phyloP scores from a whole-genome alignment of 2,888 invertebrate genomes.

The Harmothoe impar region DNA sequence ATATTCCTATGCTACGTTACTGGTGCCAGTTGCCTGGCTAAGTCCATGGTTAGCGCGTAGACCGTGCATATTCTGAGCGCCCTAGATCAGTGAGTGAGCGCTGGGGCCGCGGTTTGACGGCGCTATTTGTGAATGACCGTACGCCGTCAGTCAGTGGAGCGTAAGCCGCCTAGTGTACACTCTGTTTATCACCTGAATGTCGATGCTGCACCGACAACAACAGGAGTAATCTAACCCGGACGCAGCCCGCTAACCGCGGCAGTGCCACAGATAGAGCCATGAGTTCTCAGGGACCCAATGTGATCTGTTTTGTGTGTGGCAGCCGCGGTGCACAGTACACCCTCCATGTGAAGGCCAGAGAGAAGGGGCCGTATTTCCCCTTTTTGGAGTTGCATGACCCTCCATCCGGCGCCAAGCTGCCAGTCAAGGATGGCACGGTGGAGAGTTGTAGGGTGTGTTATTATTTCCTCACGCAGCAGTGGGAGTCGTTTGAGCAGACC shows the following conservation, averaged over 20 bases:
- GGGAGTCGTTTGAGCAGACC: conserved; percentile 94
- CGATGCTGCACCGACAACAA: background rate
- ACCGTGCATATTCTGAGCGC: background rate
- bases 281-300: conserved; percentile 37
- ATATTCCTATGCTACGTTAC: background rate
- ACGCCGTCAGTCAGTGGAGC: conserved; percentile 41
- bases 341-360: conserved; percentile 87
- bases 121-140: conserved; percentile 1
- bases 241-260: background rate
- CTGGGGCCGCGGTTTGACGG: background rate
- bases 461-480: conserved; percentile 93
- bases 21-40: background rate
- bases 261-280: background rate
- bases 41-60: background rate
- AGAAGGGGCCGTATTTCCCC: conserved; percentile 90
- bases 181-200: background rate
- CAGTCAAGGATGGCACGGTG: conserved; percentile 84
- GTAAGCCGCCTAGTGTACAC: background rate
- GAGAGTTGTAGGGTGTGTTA: conserved; percentile 93
- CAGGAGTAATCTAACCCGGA: background rate
- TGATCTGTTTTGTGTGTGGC: conserved; percentile 83
- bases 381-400: conserved; percentile 95
- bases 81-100: conserved; percentile 50
- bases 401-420: conserved; percentile 87
- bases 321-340: conserved; percentile 77